Evolutionary conservation across 2,888 invertebrate genomes (phyloP).

Genomic region (Ichneumoninae sp.): DNA sequence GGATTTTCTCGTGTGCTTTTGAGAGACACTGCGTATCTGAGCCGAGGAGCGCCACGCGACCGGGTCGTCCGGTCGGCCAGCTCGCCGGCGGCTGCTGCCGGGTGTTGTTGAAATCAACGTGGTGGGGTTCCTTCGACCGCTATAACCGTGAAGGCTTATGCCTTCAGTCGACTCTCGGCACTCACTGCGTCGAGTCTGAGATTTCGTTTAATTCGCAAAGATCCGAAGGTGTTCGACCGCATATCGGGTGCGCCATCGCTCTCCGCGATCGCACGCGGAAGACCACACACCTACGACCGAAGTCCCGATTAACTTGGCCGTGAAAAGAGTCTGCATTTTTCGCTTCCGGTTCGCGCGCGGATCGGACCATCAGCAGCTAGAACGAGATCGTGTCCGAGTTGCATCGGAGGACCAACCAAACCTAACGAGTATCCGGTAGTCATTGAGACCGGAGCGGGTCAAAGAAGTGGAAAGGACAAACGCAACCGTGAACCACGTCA

Average conservation of each 20-base stretch:
- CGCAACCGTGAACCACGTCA: constrained; percentile 18
- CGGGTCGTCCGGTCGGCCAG: constrained; percentile 79
- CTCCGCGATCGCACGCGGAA: background rate
- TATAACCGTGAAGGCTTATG: constrained; percentile 77
- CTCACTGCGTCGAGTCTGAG: constrained; percentile 81
- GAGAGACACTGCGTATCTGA: constrained; percentile 82
- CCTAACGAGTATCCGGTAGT: background rate
- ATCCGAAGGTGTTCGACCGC: constrained; percentile 2
- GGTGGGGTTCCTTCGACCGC: constrained; percentile 83
- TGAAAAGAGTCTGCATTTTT: background rate
- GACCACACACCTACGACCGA: background rate
- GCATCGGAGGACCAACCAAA: background rate
- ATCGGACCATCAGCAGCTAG: background rate
- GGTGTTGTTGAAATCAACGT: constrained; percentile 82
- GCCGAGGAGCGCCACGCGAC: constrained; percentile 81
- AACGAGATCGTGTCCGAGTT: constrained; percentile 1
- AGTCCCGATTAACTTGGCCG: background rate
- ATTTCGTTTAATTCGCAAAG: constrained; percentile 76
- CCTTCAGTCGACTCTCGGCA: constrained; percentile 83
- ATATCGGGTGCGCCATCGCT: background rate
- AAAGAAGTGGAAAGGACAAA: constrained; percentile 28
- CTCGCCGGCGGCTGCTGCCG: constrained; percentile 76
- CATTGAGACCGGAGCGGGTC: background rate
- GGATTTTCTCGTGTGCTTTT: constrained; percentile 70
- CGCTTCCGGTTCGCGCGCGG: background rate